Base-by-base conservation (phyloP, 2,113 vertebrate species). In the Mirounga angustirostris region DNA sequence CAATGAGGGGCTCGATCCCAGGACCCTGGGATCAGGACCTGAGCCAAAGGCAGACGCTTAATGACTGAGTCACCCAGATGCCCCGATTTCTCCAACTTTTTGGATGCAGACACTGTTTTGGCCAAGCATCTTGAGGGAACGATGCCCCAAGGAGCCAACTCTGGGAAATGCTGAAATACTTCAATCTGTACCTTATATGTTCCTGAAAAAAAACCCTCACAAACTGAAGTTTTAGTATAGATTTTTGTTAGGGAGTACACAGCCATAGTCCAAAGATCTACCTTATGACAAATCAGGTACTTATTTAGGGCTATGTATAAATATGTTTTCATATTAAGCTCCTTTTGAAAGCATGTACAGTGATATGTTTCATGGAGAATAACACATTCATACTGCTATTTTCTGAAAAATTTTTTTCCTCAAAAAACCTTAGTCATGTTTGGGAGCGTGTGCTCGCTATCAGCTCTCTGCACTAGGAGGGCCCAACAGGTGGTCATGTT, bases 401-500 rank as follows among this genome's bases (percentile, higher is more conserved):
- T 95, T 56, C 26, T 30, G 54, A 33, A 81, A 43, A n/a, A 16
- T 13, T 50, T 59, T 40, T 54, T 80, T 89, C 10, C 40, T 69
- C 5, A 76, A 89, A 80, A 84, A 19, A 24, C 9, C 50, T 16
- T 21, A 46, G 46, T 46, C 46, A 54, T 13, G 46, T 76, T n/a
- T 46, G 36, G 54, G 56, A 59, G 15, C 19, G 0, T 26, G 69
- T 58, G 28, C 40, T 71, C 56, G n/a, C 0, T 11, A 4, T 46
- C 40, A n/a, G 36, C 46, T 82, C 5, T 81, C 16, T 26, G 14
- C 56, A 4, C 22, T 21, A 33, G 54, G 63, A 13, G 1, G 36
- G 33, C 15, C n/a, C 15, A 7, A 19, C 13, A 9, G 46, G 43
- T 12, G 1, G 8, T 18, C n/a, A 15, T 3, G 4, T 26, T 30